A percentile compares a stretch with the other conserved stretches of the same genome.
phyloP scores from a whole-genome alignment of 2,888 invertebrate genomes.

The Drosophila affinis region DNA sequence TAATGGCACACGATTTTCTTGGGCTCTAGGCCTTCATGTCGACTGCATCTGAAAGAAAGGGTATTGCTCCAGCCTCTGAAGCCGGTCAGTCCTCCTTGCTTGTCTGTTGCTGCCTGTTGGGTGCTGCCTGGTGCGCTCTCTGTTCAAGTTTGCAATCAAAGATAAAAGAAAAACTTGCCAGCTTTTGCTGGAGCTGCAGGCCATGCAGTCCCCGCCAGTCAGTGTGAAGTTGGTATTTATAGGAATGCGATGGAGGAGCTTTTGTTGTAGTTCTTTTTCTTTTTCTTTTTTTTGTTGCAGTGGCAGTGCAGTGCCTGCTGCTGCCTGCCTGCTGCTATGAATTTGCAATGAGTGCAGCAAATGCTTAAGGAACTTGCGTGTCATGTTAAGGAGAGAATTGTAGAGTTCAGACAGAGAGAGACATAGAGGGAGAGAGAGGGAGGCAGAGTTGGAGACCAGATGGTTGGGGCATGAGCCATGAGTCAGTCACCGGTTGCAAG shows the following conservation, averaged over 20 bases:
- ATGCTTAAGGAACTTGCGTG: constrained; percentile 8
- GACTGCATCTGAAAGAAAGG: background rate
- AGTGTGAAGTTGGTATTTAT: constrained; percentile 77
- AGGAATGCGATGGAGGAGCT: constrained; percentile 65
- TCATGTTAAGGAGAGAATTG: constrained; percentile 6
- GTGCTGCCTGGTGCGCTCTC: constrained; percentile 31
- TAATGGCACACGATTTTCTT: too few species aligned
- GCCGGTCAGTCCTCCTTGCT: background rate
- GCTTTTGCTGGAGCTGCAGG: constrained; percentile 27
- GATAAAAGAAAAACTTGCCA: constrained; percentile 68
- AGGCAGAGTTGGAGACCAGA: constrained; percentile 23
- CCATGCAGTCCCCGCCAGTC: constrained; percentile 26
- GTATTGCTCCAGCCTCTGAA: background rate
- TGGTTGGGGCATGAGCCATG: constrained; percentile 24
- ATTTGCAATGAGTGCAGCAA: constrained; percentile 64
- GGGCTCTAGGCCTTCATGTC: too few species aligned
- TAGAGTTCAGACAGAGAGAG: constrained; percentile 4
- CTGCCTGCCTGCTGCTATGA: constrained; percentile 41
- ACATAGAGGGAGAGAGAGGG: constrained; percentile 6
- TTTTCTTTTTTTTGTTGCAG: constrained; percentile 14
- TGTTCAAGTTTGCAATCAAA: constrained; percentile 73
- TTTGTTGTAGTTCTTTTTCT: constrained; percentile 23
- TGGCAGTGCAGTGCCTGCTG: background rate
- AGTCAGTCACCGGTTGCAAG: constrained; percentile 22
- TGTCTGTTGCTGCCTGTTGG: constrained; percentile 10